These are phyloP conservation scores for Spatula clypeata DNA, from an alignment of 2,797 vertebrate genomes.

Conservation along the genomic window DNA sequence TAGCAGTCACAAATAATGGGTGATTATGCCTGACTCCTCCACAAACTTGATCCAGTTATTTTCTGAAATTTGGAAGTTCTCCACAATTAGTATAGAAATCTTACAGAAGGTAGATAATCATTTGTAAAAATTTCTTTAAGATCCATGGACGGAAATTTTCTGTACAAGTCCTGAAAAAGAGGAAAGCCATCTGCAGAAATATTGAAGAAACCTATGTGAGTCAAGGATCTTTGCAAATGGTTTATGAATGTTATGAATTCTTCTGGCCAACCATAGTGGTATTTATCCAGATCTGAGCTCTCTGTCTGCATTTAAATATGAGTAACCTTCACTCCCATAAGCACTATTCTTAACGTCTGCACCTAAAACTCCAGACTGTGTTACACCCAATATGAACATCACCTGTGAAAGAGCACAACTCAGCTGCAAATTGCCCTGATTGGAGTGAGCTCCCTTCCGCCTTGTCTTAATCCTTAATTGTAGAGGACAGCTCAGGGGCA, in stretches of 20 bases:
- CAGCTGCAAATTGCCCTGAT: fast-evolving
- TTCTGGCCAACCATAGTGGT: not conserved
- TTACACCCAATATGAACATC: not conserved
- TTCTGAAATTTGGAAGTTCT: not conserved
- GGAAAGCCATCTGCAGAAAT: not conserved
- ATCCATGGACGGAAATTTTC: not conserved
- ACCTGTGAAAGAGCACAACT: not conserved
- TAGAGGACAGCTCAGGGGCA: not conserved
- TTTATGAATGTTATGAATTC: not conserved
- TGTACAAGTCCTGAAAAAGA: not conserved
- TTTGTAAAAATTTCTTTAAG: not conserved
- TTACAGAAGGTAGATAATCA: not conserved
- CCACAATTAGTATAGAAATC: not conserved
- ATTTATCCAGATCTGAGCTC: not conserved
- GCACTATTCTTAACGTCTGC: not conserved
- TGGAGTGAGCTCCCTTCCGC: not conserved
- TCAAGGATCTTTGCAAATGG: not conserved
- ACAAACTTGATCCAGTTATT: not conserved
- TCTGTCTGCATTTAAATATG: not conserved
- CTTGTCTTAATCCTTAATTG: not conserved
- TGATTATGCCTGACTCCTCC: not conserved
- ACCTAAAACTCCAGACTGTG: fast-evolving
- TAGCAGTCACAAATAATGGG: not conserved
- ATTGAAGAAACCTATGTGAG: not conserved
- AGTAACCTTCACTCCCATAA: not conserved